phyloP scores from a whole-genome alignment of 2,113 vertebrate genomes.

The Cynopterus brachyotis region DNA sequence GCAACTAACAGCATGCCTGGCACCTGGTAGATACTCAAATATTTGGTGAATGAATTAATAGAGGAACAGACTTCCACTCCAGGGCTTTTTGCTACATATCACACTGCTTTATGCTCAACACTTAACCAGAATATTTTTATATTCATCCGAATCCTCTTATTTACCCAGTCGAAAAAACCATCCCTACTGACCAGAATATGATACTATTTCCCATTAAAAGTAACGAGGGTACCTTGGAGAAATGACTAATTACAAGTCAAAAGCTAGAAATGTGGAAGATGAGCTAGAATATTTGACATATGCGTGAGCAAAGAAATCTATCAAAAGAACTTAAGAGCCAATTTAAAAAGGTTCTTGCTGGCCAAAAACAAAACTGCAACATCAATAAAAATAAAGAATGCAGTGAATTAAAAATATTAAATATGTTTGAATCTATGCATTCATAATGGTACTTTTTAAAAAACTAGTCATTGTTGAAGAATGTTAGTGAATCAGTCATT shows the following conservation, averaged over 20 bases:
- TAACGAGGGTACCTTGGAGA: neutral
- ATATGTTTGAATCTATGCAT: neutral
- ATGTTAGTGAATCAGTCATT: neutral
- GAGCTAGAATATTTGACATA: slow-evolving; percentile 6
- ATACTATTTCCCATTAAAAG: slow-evolving; percentile 42
- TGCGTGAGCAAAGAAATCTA: slow-evolving; percentile 9
- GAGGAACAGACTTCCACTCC: neutral
- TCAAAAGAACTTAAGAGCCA: slow-evolving; percentile 29
- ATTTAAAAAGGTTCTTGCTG: neutral
- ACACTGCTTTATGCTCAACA: neutral
- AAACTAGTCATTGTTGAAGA: neutral
- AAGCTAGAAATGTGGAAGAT: slow-evolving; percentile 8
- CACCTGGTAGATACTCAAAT: neutral
- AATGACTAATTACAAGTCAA: slow-evolving; percentile 7
- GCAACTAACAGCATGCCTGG: neutral
- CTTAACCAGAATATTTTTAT: slow-evolving; percentile 33
- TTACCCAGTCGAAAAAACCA: slow-evolving; percentile 31
- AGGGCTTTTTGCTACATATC: neutral
- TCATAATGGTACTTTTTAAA: neutral
- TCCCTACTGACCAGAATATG: neutral
- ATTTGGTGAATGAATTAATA: slow-evolving; percentile 24
- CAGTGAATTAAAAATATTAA: slow-evolving; percentile 24
- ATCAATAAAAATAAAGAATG: neutral
- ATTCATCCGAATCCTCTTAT: slow-evolving; percentile 12
- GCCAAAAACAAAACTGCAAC: neutral